These are phyloP conservation scores for Cirrhinus mrigala DNA, from an alignment of 2,797 vertebrate species.

Conservation along the genomic window DNA sequence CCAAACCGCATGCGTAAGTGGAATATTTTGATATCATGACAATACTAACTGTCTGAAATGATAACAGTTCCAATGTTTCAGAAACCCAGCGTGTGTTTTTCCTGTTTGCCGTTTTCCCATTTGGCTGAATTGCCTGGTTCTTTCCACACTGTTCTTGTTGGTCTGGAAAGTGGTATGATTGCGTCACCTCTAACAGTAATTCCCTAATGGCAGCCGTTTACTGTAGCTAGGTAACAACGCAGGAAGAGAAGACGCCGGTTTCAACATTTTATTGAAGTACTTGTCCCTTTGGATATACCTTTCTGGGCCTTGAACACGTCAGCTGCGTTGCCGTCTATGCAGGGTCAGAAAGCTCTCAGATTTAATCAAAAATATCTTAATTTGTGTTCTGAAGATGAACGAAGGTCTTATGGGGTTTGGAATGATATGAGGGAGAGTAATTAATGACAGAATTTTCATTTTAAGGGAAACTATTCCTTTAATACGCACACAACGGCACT, in stretches of 20 bases:
- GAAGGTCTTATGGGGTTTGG: too few species aligned
- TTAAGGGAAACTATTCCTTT: too few species aligned
- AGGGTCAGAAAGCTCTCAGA: too few species aligned
- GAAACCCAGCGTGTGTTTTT: not conserved
- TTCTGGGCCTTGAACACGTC: too few species aligned
- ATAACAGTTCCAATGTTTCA: not conserved
- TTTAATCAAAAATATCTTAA: too few species aligned
- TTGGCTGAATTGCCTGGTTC: not conserved
- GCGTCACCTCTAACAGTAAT: constrained; percentile 27
- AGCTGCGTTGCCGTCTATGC: too few species aligned
- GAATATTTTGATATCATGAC: not conserved
- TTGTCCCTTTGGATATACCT: constrained; percentile 4
- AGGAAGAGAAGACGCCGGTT: not conserved
- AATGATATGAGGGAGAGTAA: too few species aligned
- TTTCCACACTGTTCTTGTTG: constrained; percentile 2
- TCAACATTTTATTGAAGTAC: not conserved
- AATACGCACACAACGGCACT: not conserved
- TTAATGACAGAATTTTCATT: too few species aligned
- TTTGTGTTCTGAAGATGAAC: too few species aligned
- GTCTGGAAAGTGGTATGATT: not conserved
- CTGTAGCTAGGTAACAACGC: constrained; percentile 7
- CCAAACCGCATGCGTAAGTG: not conserved
- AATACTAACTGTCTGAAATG: not conserved
- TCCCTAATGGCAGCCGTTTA: not conserved
- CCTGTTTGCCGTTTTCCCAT: not conserved